A percentile compares a stretch with the other conserved stretches of the same genome.
Evolutionary conservation across 2,888 invertebrate genomes (phyloP).

Genomic region (Itoplectis maculator): DNA sequence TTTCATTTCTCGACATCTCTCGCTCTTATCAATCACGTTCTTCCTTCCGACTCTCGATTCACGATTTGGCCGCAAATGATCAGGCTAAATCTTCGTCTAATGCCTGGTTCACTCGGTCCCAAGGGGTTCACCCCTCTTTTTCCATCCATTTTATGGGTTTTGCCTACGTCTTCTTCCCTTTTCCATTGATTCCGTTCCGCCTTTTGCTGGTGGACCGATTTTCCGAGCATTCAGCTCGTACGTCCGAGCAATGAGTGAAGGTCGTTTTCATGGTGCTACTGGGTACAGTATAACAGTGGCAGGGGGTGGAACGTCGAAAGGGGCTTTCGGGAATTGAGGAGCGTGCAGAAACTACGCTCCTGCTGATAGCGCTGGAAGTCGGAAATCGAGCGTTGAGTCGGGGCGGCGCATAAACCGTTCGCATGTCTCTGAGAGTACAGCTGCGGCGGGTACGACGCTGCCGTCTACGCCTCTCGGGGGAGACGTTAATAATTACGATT

Average conservation of each 20-base stretch:
- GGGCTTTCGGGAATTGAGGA: slow-evolving; percentile 47
- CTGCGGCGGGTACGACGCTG: not conserved
- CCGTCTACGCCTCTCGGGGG: slow-evolving; percentile 10
- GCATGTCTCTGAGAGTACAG: slow-evolving; percentile 3
- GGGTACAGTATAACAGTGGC: slow-evolving; percentile 9
- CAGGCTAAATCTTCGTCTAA: slow-evolving; percentile 72
- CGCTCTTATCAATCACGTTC: slow-evolving; percentile 75
- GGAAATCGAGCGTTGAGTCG: slow-evolving; percentile 44
- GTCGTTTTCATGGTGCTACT: slow-evolving; percentile 32
- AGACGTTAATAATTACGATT: slow-evolving; percentile 47
- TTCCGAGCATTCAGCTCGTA: slow-evolving; percentile 33
- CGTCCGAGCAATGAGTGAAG: slow-evolving; percentile 34
- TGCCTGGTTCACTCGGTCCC: slow-evolving; percentile 50
- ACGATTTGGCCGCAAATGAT: slow-evolving; percentile 64
- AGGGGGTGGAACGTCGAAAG: slow-evolving; percentile 6
- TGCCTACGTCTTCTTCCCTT: slow-evolving; percentile 17
- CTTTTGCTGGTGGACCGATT: slow-evolving; percentile 3
- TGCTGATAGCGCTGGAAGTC: slow-evolving; percentile 33
- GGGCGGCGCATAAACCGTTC: slow-evolving; percentile 22
- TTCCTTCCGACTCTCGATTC: slow-evolving; percentile 47
- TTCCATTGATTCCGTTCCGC: slow-evolving; percentile 12
- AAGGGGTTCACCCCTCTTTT: slow-evolving; percentile 23
- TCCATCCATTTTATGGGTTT: slow-evolving; percentile 37
- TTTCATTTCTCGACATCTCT: slow-evolving; percentile 28
- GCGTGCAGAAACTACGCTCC: slow-evolving; percentile 42